A percentile compares a stretch with the other conserved stretches of the same genome.
Evolutionary conservation across 1,140 invertebrate species (phyloP).

Genomic region (Episyrphus balteatus): DNA sequence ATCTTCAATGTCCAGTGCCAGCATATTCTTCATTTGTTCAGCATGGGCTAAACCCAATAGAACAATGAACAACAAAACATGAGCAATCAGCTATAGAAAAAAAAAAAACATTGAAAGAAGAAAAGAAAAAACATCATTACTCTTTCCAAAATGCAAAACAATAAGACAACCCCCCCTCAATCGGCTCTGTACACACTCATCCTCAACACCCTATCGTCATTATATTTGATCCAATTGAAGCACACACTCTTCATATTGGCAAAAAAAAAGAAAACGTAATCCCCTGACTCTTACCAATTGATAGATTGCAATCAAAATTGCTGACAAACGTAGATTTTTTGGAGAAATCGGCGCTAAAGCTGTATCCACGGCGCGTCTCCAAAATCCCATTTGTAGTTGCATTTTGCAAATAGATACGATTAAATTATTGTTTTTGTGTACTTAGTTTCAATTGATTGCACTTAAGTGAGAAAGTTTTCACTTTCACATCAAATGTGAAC

Average conservation of each 20-base stretch:
- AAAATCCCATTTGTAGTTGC: slow-evolving; percentile 18
- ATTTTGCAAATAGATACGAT: slow-evolving; percentile 6
- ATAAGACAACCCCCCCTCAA: too few species aligned
- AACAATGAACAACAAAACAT: slow-evolving; percentile 27
- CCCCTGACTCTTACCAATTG: slow-evolving; percentile 23
- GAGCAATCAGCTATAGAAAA: slow-evolving; percentile 23
- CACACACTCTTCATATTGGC: background rate
- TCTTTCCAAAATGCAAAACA: background rate
- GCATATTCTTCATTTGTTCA: slow-evolving; percentile 27
- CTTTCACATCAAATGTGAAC: too few species aligned
- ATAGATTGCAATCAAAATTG: slow-evolving; percentile 29
- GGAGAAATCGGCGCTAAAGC: slow-evolving; percentile 27
- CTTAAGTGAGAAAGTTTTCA: too few species aligned
- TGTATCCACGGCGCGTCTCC: slow-evolving; percentile 18
- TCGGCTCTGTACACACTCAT: background rate
- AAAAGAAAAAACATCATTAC: background rate
- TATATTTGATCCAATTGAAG: background rate
- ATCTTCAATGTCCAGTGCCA: slow-evolving; percentile 30
- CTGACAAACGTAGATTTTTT: slow-evolving; percentile 28
- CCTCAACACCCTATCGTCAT: background rate
- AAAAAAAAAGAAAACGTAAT: background rate
- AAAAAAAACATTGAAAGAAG: background rate
- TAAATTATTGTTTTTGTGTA: too few species aligned
- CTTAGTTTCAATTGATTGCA: too few species aligned
- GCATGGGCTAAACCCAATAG: slow-evolving; percentile 29